Evolutionary conservation across 2,797 vertebrate species (phyloP).

Genomic region (Echeneis naucrates): DNA sequence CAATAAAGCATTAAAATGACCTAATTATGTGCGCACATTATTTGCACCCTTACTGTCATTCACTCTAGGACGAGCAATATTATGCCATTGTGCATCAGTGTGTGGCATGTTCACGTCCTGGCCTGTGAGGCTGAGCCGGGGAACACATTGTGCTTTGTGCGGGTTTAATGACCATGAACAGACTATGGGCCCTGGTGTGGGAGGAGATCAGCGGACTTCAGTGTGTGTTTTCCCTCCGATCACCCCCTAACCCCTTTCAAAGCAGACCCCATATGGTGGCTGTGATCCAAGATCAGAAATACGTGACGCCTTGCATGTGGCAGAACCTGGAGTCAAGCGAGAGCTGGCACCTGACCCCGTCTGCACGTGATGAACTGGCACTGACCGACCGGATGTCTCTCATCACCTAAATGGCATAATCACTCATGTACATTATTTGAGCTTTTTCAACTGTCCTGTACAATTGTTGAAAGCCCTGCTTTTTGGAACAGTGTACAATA

Average conservation of each 20-base stretch:
- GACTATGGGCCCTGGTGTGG: constrained; percentile 66
- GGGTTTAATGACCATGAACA: constrained; percentile 73
- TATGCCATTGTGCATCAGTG: constrained; percentile 56
- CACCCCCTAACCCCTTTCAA: constrained; percentile 49
- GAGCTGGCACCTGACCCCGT: constrained; percentile 5
- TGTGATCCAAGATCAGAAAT: constrained; percentile 46
- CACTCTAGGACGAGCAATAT: constrained; percentile 53
- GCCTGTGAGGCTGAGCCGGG: constrained; percentile 57
- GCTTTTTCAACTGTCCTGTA: background rate
- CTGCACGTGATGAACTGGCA: constrained; percentile 50
- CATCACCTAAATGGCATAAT: background rate
- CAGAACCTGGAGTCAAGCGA: constrained; percentile 36
- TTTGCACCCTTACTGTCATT: constrained; percentile 55
- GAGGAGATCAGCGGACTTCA: constrained; percentile 61
- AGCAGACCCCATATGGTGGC: constrained; percentile 21
- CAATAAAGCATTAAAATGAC: constrained; percentile 70
- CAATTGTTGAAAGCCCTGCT: background rate
- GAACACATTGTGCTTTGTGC: constrained; percentile 75
- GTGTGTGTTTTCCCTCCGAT: constrained; percentile 60
- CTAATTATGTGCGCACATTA: constrained; percentile 68
- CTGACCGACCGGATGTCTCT: background rate
- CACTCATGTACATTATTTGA: background rate
- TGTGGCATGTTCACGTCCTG: constrained; percentile 58
- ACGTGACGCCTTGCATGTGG: constrained; percentile 77
- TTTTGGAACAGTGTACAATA: background rate